Conservation (phyloP, 2,113 vertebrate species). For the Chamaetylas fuelleborni region DNA sequence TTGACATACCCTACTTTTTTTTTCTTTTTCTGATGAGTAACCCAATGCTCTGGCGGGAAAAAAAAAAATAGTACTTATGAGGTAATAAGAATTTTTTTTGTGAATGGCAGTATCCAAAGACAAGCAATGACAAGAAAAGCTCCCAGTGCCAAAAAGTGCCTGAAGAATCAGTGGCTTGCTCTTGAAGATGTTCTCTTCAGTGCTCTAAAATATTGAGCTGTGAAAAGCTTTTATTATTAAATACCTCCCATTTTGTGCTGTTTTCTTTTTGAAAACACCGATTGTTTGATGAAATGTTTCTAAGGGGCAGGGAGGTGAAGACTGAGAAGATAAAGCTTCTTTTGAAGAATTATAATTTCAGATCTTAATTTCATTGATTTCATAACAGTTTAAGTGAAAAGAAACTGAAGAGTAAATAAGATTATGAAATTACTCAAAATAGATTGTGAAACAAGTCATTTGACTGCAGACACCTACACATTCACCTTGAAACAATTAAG, state of each 20-base stretch:
- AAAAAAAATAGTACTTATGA: neutral
- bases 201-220: neutral
- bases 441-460: neutral
- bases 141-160: neutral
- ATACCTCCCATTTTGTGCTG: neutral
- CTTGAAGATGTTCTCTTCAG: neutral
- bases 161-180: neutral
- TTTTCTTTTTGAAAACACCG: neutral
- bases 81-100: neutral
- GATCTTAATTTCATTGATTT: neutral
- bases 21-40: neutral
- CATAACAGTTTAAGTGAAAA: neutral
- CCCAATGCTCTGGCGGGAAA: neutral
- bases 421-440: neutral
- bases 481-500: slow-evolving; percentile 1
- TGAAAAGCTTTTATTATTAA: neutral
- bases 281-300: neutral
- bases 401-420: neutral
- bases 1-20: neutral
- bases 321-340: neutral
- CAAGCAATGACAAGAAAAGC: neutral
- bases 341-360: neutral
- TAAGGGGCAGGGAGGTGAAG: neutral
- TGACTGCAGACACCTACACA: neutral
- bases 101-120: neutral